Evolutionary conservation across 2,888 invertebrate species (phyloP).

Genomic region (Neria commutata): DNA sequence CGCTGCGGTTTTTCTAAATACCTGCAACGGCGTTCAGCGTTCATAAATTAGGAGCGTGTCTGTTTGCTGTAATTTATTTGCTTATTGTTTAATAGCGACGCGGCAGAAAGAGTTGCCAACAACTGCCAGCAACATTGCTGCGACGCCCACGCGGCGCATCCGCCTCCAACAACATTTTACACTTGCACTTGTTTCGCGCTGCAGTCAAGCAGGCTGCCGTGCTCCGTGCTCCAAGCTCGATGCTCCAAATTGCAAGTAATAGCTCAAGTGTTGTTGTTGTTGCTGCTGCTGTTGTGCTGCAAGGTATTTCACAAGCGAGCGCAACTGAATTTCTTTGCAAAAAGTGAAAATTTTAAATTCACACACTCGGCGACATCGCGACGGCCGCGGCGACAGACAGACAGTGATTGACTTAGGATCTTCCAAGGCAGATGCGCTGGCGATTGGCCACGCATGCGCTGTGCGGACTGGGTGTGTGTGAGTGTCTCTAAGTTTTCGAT

Average conservation of each 20-base stretch:
- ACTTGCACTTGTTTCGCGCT: slow-evolving; percentile 1
- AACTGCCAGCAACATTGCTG: neutral
- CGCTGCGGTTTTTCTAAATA: slow-evolving; percentile 9
- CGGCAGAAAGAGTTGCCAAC: neutral
- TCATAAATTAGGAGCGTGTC: slow-evolving; percentile 30
- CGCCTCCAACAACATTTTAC: neutral
- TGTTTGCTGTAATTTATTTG: slow-evolving; percentile 29
- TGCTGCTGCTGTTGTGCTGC: neutral
- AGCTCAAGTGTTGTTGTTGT: neutral
- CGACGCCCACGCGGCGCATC: neutral
- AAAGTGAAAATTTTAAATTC: neutral
- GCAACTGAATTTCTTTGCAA: neutral
- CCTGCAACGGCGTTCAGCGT: slow-evolving; percentile 7
- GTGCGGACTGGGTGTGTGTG: too few species aligned
- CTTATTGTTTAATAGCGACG: slow-evolving; percentile 27
- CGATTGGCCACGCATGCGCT: too few species aligned
- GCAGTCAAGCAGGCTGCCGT: neutral
- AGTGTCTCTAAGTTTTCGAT: too few species aligned
- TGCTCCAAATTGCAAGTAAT: slow-evolving; percentile 10
- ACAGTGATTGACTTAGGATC: slow-evolving; percentile 25
- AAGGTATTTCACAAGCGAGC: neutral
- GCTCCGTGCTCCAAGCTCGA: neutral
- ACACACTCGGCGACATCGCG: neutral
- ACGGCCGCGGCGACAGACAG: neutral
- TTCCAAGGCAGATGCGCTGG: too few species aligned